These are phyloP conservation scores for Scatophagus argus DNA, from an alignment of 2,113 vertebrate genomes.

Conservation along the genomic window DNA sequence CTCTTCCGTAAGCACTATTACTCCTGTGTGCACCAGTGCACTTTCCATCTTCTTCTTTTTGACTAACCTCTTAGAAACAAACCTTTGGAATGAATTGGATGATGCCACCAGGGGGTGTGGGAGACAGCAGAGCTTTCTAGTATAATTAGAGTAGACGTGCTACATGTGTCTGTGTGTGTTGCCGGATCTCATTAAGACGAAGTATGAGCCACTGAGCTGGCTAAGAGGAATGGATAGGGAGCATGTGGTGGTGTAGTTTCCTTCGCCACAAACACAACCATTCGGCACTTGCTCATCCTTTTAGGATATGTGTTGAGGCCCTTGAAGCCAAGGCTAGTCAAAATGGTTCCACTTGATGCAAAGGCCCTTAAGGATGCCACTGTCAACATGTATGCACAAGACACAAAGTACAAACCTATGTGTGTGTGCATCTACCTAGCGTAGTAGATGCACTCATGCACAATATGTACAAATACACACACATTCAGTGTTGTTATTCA, in stretches of 20 bases:
- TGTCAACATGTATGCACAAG: conserved; percentile 45
- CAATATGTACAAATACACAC: background rate
- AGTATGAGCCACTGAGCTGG: conserved; percentile 66
- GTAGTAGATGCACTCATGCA: background rate
- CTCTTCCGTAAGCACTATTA: background rate
- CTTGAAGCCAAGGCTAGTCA: conserved; percentile 62
- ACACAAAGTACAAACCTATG: conserved; percentile 6
- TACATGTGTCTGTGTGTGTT: conserved; percentile 81
- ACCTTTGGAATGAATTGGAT: conserved; percentile 47
- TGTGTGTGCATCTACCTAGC: background rate
- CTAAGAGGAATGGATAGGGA: conserved; percentile 62
- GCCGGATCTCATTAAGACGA: conserved; percentile 76
- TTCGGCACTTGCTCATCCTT: conserved; percentile 43
- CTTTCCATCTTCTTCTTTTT: conserved; percentile 8
- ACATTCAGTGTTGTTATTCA: background rate
- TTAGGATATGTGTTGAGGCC: conserved; percentile 40
- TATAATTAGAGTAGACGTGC: conserved; percentile 78
- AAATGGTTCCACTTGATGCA: conserved; percentile 64
- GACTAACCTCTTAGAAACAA: conserved; percentile 15
- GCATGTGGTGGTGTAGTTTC: conserved; percentile 61
- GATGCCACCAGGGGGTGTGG: conserved; percentile 59
- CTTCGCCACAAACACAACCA: conserved; percentile 39
- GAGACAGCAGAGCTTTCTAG: conserved; percentile 46
- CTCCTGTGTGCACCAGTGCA: background rate
- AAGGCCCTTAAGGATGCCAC: conserved; percentile 49